phyloP scores from a whole-genome alignment of 2,797 vertebrate species.

The Sparidentex hasta region DNA sequence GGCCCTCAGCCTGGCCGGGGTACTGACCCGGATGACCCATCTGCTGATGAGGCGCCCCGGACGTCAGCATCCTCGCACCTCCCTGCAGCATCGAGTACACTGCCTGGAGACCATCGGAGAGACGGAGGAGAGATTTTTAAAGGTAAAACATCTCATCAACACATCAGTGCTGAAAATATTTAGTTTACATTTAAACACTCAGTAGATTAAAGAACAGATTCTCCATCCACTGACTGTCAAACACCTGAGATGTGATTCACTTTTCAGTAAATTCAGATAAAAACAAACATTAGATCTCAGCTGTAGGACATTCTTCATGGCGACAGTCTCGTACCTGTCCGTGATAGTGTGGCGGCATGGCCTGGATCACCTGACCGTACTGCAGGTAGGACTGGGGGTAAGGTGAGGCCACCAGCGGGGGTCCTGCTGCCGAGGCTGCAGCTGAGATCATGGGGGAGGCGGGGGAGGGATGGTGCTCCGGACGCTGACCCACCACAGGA shows the following conservation, averaged over 20 bases:
- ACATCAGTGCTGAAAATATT: too few relatives aligned
- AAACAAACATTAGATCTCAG: too few relatives aligned
- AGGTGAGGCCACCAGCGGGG: slow-evolving; percentile 88
- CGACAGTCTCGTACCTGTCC: slow-evolving; percentile 82
- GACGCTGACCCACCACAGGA: slow-evolving; percentile 86
- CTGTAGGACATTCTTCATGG: too few relatives aligned
- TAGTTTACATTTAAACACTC: too few relatives aligned
- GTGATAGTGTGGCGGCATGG: slow-evolving; percentile 89
- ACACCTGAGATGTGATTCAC: too few relatives aligned
- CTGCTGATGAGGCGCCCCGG: slow-evolving; percentile 50
- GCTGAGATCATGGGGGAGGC: slow-evolving; percentile 87
- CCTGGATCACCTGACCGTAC: slow-evolving; percentile 90
- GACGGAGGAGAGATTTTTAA: neutral
- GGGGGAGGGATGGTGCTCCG: slow-evolving; percentile 87
- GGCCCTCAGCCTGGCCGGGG: slow-evolving; percentile 57
- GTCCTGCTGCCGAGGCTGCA: slow-evolving; percentile 84
- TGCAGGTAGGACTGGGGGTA: slow-evolving; percentile 90
- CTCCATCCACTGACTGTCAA: too few relatives aligned
- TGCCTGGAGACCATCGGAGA: slow-evolving; percentile 21
- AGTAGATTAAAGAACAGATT: too few relatives aligned
- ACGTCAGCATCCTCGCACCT: slow-evolving; percentile 60
- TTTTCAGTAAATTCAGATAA: too few relatives aligned
- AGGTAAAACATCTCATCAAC: too few relatives aligned
- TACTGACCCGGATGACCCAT: slow-evolving; percentile 63
- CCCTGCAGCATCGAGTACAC: slow-evolving; percentile 71